Evolutionary conservation across 2,797 vertebrate species (phyloP).

Genomic region (Esox lucius): DNA sequence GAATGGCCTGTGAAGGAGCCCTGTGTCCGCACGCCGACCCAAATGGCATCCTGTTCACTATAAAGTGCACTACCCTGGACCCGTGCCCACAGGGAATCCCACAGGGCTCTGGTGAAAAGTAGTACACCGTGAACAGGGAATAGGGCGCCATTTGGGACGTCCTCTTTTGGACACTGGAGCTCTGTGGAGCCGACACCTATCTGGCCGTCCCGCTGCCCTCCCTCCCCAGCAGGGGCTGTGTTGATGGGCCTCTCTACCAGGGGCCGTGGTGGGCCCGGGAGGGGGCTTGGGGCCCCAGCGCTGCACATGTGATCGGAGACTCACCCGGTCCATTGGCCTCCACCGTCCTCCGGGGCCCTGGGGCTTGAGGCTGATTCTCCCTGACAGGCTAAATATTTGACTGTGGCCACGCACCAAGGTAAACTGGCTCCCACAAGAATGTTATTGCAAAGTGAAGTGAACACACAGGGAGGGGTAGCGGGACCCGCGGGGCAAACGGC

Average conservation of each 20-base stretch:
- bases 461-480: conserved; percentile 4
- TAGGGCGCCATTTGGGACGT: not conserved
- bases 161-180: conserved; percentile 16
- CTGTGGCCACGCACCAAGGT: conserved; percentile 32
- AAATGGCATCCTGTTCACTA: not conserved
- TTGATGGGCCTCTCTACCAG: conserved; percentile 15
- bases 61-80: not conserved
- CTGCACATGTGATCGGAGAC: conserved; percentile 38
- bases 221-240: conserved; percentile 2
- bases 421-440: conserved; percentile 25
- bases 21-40: not conserved
- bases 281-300: conserved; percentile 17
- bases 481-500: not conserved
- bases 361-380: conserved; percentile 51
- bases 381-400: conserved; percentile 50
- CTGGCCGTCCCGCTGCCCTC: conserved; percentile 5
- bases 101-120: not conserved
- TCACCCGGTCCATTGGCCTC: conserved; percentile 42
- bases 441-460: conserved; percentile 12
- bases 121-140: not conserved
- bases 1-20: conserved; percentile 3
- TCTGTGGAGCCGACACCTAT: conserved; percentile 18
- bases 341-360: conserved; percentile 62
- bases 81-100: not conserved
- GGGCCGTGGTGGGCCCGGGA: conserved; percentile 12